Evolutionary conservation across 2,888 invertebrate species (phyloP).

Genomic region (Cancer borealis): DNA sequence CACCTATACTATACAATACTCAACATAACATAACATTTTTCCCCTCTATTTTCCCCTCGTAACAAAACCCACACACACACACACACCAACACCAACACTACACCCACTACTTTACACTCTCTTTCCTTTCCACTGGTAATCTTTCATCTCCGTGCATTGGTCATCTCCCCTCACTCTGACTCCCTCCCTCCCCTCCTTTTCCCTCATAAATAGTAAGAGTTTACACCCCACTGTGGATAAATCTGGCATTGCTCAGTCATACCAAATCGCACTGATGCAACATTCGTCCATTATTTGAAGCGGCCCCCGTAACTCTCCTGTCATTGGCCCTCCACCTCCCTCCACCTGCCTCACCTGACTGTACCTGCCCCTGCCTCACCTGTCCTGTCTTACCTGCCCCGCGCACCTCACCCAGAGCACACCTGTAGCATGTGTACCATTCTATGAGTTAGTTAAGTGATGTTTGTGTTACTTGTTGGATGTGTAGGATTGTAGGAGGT

Average conservation of each 20-base stretch:
- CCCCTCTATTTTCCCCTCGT: no score
- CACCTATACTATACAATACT: no score
- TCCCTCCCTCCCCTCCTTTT: background rate
- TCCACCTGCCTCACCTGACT: background rate
- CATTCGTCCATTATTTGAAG: constrained; percentile 41
- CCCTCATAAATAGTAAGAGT: constrained; percentile 21
- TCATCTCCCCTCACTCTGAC: background rate
- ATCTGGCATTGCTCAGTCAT: constrained; percentile 47
- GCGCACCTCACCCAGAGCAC: no score
- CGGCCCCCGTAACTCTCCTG: constrained; percentile 48
- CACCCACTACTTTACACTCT: background rate
- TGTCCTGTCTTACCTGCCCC: background rate
- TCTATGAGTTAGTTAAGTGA: no score
- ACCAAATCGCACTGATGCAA: constrained; percentile 53
- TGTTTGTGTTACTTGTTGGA: no score
- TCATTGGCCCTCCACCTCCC: background rate
- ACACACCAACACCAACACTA: background rate
- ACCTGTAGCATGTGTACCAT: no score
- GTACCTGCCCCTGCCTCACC: no score
- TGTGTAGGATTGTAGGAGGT: no score
- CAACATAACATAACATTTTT: no score
- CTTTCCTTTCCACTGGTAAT: background rate
- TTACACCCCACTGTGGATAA: constrained; percentile 55
- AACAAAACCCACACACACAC: no score
- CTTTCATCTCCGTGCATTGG: constrained; percentile 8